Evolutionary conservation across 2,797 vertebrate genomes (phyloP).

Genomic region (Parauchenoglanis punctatus): DNA sequence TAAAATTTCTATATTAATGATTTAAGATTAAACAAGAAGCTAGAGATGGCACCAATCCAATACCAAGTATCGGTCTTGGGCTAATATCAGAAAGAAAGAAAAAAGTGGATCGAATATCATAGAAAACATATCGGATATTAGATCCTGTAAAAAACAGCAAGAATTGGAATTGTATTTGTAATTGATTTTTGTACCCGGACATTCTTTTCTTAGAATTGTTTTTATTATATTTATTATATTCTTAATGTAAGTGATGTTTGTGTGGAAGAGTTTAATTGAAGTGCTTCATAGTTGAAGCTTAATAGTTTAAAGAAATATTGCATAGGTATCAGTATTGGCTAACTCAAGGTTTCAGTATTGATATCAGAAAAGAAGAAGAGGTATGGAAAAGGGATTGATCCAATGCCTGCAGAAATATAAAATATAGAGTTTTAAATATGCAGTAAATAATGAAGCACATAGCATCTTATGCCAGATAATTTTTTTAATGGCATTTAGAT

Average conservation of each 20-base stretch:
- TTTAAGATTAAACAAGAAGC: background rate
- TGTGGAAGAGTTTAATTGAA: background rate
- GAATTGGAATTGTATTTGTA: background rate
- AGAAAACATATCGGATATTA: background rate
- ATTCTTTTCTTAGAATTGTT: background rate
- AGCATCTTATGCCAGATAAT: constrained; percentile 46
- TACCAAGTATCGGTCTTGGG: background rate
- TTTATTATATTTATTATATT: background rate
- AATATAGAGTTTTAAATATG: background rate
- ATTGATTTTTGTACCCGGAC: background rate
- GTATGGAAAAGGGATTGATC: background rate
- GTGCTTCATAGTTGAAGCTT: background rate
- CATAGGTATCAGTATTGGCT: background rate
- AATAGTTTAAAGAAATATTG: background rate
- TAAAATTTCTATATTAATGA: background rate
- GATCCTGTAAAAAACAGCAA: background rate
- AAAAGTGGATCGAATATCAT: background rate
- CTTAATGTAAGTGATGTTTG: background rate
- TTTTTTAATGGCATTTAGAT: constrained; percentile 70
- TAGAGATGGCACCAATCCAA: background rate
- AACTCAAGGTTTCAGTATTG: background rate
- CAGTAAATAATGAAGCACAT: constrained; percentile 45
- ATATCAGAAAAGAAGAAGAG: background rate
- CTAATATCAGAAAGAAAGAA: background rate
- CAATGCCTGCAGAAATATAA: background rate